These are phyloP conservation scores for Phrynocephalus versicolor DNA, from an alignment of 2,113 vertebrate species.

Conservation along the genomic window DNA sequence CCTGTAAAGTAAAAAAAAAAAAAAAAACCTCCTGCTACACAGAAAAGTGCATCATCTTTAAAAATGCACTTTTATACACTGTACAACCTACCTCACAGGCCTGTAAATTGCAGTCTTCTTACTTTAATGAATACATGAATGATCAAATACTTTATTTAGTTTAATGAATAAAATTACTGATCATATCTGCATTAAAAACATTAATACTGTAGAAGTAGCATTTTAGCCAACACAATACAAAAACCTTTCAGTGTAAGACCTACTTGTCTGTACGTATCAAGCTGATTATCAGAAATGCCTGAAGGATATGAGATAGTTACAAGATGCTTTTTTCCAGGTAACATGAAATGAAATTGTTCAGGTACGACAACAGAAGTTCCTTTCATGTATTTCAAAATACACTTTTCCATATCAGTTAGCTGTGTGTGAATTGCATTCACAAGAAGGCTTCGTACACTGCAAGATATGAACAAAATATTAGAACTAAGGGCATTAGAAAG, in stretches of 20 bases:
- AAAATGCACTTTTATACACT: background rate
- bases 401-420: constrained; percentile 89
- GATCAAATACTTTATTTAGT: background rate
- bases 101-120: background rate
- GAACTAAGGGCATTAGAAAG: background rate
- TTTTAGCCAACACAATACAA: constrained; percentile 2
- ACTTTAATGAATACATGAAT: background rate
- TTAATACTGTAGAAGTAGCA: background rate
- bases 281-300: constrained; percentile 83
- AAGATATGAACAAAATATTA: constrained; percentile 21
- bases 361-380: constrained; percentile 85
- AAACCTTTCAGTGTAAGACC: constrained; percentile 9
- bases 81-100: background rate
- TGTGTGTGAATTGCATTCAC: constrained; percentile 84
- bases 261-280: constrained; percentile 85
- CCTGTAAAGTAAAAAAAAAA: background rate
- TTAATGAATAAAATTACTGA: background rate
- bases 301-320: constrained; percentile 87
- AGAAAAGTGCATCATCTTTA: background rate
- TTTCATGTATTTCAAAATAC: constrained; percentile 83
- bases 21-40: too few species aligned
- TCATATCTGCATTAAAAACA: too few species aligned
- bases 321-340: constrained; percentile 81
- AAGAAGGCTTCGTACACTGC: constrained; percentile 82
- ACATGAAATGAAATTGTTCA: constrained; percentile 89